Base-by-base conservation (phyloP, 2,888 invertebrate genomes). In the Trisateles emortualis region DNA sequence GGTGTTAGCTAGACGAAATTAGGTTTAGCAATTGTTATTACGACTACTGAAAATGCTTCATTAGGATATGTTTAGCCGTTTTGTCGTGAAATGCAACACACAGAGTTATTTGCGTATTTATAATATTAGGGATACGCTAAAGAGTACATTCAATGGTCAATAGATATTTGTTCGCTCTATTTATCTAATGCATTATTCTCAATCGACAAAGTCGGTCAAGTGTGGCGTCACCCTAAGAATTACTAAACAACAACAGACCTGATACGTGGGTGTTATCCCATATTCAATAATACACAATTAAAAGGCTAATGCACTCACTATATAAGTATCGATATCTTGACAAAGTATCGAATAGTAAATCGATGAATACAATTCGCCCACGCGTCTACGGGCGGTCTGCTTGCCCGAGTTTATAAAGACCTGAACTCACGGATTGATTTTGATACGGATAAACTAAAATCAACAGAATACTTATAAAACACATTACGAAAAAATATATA, bases 301-400 rank as follows among this genome's bases (percentile, higher is more conserved):
- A 84, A 84, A 86, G 83, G 82, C 74, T 82, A 83, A 83, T 81
- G 81, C 81, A 79, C 83, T 78, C 75, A 67, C 74, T 78, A 78
- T 65, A 71, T 65, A 63, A 68, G 56, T 65, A 75, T 75, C 66
- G 67, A 74, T 74, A 67, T 68, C 52, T 65, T 63, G 65, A 68
- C 63, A 68, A 68, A 68, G 48, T 60, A 68, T 68, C 64, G 50
- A 59, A 60, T 78, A 66, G 71, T 73, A 69, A 77, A 73, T 74
- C 72, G 72, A 74, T 77, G 77, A 74, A 75, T 74, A 74, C 68
- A 72, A 71, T 64, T 66, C 83, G 73, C 88, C 88, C 83, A 88
- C 88, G 81, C 83, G 68, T 64, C 78, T 55, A 53, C 72, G 64
- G 72, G 72, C 74, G 76, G 75, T 77, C 74, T 74, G 64, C 63